phyloP scores from a whole-genome alignment of 1,140 invertebrate genomes.

The Drosophila dunni region DNA sequence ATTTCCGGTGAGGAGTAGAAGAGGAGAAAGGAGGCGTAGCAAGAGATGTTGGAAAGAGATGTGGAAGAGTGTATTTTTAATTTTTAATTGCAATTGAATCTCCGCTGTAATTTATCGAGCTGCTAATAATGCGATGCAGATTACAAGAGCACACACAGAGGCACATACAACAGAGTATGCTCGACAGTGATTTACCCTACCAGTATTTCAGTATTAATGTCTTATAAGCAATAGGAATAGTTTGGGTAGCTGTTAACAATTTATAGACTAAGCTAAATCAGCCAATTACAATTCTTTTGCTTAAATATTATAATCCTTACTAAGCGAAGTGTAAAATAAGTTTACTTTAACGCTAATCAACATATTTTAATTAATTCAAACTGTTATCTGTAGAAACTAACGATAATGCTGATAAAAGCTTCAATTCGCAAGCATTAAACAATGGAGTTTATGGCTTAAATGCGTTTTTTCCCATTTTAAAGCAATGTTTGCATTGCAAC shows the following conservation, averaged over 20 bases:
- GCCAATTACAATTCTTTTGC: too few species aligned
- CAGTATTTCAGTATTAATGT: too few species aligned
- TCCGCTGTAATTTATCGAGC: constrained; percentile 51
- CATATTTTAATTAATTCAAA: neutral
- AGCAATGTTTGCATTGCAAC: neutral
- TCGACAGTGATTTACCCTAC: constrained; percentile 8
- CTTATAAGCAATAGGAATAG: too few species aligned
- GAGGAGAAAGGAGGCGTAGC: neutral
- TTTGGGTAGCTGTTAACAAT: too few species aligned
- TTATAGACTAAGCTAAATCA: too few species aligned
- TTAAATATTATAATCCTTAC: too few species aligned
- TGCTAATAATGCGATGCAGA: constrained; percentile 12
- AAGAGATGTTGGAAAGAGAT: too few species aligned
- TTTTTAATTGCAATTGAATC: constrained; percentile 71
- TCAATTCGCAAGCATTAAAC: neutral
- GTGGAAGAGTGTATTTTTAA: constrained; percentile 51
- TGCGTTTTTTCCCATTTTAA: neutral
- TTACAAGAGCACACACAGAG: neutral
- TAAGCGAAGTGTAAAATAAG: too few species aligned
- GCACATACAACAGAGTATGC: neutral
- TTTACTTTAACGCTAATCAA: too few species aligned
- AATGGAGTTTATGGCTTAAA: neutral
- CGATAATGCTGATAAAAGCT: neutral
- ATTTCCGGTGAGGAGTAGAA: neutral
- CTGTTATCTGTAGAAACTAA: neutral